A percentile compares a stretch with the other conserved stretches of the same genome.
These are phyloP conservation scores for Ataeniobius toweri DNA, from an alignment of 2,797 vertebrate species.

Conservation along the genomic window DNA sequence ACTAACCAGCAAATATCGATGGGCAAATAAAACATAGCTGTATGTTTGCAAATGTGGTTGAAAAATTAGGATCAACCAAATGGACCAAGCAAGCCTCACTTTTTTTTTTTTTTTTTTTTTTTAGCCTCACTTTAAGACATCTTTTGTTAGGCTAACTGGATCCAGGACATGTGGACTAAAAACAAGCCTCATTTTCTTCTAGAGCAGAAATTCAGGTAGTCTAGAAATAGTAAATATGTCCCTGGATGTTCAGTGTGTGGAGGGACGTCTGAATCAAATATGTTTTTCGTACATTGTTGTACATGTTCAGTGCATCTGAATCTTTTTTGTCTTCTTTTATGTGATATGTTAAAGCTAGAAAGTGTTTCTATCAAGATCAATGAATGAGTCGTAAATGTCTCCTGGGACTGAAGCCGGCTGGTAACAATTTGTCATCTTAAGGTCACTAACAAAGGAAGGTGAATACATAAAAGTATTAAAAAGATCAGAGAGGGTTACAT, in stretches of 20 bases:
- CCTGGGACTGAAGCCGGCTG: conserved; percentile 31
- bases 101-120: too few relatives aligned
- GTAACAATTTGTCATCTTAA: conserved; percentile 57
- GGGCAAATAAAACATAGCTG: too few relatives aligned
- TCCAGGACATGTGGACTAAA: neutral
- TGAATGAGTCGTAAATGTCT: conserved; percentile 42
- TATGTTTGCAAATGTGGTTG: too few relatives aligned
- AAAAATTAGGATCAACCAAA: too few relatives aligned
- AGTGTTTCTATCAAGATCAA: conserved; percentile 24
- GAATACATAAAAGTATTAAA: conserved; percentile 52
- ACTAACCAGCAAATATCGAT: too few relatives aligned
- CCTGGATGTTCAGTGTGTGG: neutral
- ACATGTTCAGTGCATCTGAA: neutral
- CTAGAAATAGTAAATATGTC: neutral
- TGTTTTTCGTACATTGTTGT: neutral
- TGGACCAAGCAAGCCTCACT: too few relatives aligned
- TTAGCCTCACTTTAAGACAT: too few relatives aligned
- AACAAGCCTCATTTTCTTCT: neutral
- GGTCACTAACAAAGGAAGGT: conserved; percentile 43
- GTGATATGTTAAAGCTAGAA: conserved; percentile 22
- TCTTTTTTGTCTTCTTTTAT: neutral
- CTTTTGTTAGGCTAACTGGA: neutral
- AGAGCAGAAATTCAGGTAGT: neutral
- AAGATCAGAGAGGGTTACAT: conserved; percentile 53
- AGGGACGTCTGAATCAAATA: neutral